A percentile compares a stretch with the other conserved stretches of the same genome.
Conservation (phyloP, 2,888 invertebrate genomes). For the Cephus sareptanus region DNA sequence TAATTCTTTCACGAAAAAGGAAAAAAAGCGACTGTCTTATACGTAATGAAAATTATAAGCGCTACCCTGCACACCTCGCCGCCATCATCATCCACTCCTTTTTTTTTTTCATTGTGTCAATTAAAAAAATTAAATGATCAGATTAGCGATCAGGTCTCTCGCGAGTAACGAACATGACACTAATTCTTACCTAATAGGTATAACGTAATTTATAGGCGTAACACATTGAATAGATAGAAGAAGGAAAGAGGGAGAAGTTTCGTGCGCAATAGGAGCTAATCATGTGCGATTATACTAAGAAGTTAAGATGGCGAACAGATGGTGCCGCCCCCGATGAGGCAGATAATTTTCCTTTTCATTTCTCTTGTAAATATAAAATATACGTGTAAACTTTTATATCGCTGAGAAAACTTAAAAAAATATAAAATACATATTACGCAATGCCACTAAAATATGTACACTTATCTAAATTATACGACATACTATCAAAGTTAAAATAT, state of each 20-base stretch:
- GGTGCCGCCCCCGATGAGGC: not conserved
- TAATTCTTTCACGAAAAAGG: too few relatives aligned
- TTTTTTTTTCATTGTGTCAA: not conserved
- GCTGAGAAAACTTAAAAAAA: conserved; percentile 39
- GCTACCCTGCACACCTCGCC: not conserved
- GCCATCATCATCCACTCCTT: not conserved
- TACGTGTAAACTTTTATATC: conserved; percentile 51
- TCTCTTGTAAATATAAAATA: conserved; percentile 37
- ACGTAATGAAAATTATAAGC: not conserved
- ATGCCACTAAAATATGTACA: conserved; percentile 51
- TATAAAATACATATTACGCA: conserved; percentile 28
- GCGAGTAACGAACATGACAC: conserved; percentile 34
- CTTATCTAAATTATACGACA: conserved; percentile 61
- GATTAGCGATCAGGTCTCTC: not conserved
- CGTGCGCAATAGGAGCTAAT: not conserved
- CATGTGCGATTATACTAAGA: conserved; percentile 32
- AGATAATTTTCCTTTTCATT: conserved; percentile 26
- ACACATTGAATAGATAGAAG: not conserved
- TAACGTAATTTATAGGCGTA: conserved; percentile 9
- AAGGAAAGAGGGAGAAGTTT: not conserved
- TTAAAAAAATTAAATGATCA: not conserved
- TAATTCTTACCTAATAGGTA: conserved; percentile 9
- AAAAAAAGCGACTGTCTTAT: not conserved
- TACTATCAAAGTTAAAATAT: conserved; percentile 60
- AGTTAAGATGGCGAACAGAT: conserved; percentile 29